Base-by-base conservation (phyloP, 2,113 vertebrate species). In the Sapajus apella region DNA sequence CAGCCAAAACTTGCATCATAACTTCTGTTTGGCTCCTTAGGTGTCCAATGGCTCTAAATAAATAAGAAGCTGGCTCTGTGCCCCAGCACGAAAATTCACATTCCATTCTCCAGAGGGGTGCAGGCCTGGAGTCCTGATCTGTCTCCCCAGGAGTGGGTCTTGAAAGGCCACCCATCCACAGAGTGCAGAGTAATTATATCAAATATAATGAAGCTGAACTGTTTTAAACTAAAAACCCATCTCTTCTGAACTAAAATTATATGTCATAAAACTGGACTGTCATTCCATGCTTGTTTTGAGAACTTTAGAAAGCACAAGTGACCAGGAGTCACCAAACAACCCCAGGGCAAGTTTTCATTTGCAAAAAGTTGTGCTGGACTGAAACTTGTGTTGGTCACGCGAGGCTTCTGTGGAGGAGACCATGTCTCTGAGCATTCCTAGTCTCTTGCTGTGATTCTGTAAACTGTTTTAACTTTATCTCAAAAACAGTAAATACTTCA, bases 21-120 rank as follows among this genome's bases (percentile, higher is more conserved):
- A 88, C 92, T 86, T 95, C 80, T 90, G 76, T 64, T 75, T 86
- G 61, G 84, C 90, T 94, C 37, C 70, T 21, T 40, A 77, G 58
- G 35, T 80, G 32, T 70, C 72, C 80, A 40, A 3, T 2, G 87
- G 66, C 75, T 90, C 55, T 85, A 64, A 95, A 77, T 58, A 87
- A 95, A 92, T n/a, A 96, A 90, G 80, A 96, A 97, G 72, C 75
- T 95, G 96, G 92, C 94, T 82, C 43, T 1, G 47, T 6, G 95
- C 58, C 87, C 20, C 17, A 32, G 40, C 1, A 7, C 6, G 30
- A 66, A 91, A 80, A 86, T 27, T 40, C 87, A 84, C 93, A 95
- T 92, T 93, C 90, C 93, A n/a, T 5, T 50, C 90, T 92, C 91
- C 45, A 82, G 70, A 64, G 94, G 77, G 14, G 6, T 37, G 30